A percentile compares a stretch with the other conserved stretches of the same genome.
Conservation (phyloP, 53 echinoderm and acorn worm genomes). For the Holothuria leucospilota region DNA sequence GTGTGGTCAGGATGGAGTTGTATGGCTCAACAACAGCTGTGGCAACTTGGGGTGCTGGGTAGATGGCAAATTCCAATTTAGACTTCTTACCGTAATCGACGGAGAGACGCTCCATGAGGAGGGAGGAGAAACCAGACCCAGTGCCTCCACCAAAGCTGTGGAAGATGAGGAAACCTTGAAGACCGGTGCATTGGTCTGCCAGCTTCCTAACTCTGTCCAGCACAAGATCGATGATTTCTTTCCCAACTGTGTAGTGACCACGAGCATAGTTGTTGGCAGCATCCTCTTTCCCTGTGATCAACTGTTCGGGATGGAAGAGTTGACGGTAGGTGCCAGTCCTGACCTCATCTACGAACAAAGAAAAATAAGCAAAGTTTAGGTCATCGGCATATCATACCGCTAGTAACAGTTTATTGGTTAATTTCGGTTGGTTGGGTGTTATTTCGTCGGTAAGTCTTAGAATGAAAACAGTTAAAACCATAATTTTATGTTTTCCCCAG, state of each 20-base stretch:
- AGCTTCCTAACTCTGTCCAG: too few relatives aligned
- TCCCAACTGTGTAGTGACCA: too few relatives aligned
- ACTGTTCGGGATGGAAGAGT: slow-evolving; percentile 71
- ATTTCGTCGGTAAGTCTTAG: too few relatives aligned
- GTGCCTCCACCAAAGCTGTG: too few relatives aligned
- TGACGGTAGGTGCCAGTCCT: slow-evolving; percentile 68
- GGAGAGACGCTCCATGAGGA: slow-evolving; percentile 64
- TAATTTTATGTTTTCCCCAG: too few relatives aligned
- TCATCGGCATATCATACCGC: too few relatives aligned
- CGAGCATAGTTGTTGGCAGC: slow-evolving; percentile 49
- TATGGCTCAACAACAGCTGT: slow-evolving; percentile 47
- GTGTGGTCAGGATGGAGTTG: not conserved
- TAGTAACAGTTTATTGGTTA: too few relatives aligned
- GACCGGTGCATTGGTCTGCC: too few relatives aligned
- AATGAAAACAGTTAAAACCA: too few relatives aligned
- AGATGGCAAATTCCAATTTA: slow-evolving; percentile 58
- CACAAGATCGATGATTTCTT: too few relatives aligned
- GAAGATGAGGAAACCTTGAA: too few relatives aligned
- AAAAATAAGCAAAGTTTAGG: not conserved
- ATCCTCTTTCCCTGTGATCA: slow-evolving; percentile 78
- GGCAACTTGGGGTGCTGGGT: slow-evolving; percentile 1
- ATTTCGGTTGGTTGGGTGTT: too few relatives aligned
- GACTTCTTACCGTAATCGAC: slow-evolving; percentile 74
- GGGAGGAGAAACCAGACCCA: slow-evolving; percentile 1
- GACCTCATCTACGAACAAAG: slow-evolving; percentile 60